Conservation (phyloP, 2,888 invertebrate species). For the Timema podura region DNA sequence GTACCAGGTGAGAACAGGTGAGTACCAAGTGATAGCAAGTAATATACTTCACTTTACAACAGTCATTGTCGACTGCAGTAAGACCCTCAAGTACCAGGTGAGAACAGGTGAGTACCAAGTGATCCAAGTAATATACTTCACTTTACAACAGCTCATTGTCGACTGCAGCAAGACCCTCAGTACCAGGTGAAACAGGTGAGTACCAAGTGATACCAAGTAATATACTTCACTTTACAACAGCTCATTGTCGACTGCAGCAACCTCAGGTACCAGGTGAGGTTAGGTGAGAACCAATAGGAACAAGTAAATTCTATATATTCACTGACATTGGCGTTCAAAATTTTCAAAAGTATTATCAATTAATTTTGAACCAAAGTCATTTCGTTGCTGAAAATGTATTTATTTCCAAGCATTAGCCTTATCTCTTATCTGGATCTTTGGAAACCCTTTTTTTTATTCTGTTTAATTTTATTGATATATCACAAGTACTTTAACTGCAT, state of each 20-base stretch:
- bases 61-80: conserved; percentile 89
- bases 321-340: too few relatives aligned
- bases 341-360: too few relatives aligned
- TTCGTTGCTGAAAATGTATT: too few relatives aligned
- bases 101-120: conserved; percentile 77
- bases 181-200: conserved; percentile 96
- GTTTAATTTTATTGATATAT: too few relatives aligned
- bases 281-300: conserved; percentile 66
- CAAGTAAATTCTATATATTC: too few relatives aligned
- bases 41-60: conserved; percentile 81
- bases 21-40: neutral
- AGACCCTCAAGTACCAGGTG: conserved; percentile 90
- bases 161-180: conserved; percentile 84
- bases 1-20: conserved; percentile 97
- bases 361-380: too few relatives aligned
- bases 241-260: conserved; percentile 88
- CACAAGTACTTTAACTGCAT: too few relatives aligned
- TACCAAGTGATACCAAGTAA: conserved; percentile 31
- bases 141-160: conserved; percentile 82
- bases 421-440: too few relatives aligned
- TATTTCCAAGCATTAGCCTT: too few relatives aligned
- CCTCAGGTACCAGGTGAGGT: conserved; percentile 93
- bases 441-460: too few relatives aligned
- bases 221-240: conserved; percentile 69
- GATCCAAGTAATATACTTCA: conserved; percentile 36